Evolutionary conservation across 2,113 vertebrate genomes (phyloP).

Genomic region (Zosterops lateralis): DNA sequence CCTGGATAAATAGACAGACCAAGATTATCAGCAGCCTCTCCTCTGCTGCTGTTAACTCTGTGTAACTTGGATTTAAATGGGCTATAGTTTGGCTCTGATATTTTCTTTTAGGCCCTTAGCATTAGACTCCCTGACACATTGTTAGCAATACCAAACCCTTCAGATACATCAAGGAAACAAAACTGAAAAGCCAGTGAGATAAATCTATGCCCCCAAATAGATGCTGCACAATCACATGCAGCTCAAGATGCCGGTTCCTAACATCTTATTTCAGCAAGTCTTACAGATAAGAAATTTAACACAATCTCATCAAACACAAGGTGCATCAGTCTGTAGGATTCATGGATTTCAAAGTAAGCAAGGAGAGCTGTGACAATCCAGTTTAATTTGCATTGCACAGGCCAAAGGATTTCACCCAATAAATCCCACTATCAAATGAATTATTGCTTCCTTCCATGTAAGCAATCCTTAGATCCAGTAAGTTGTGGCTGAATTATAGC

Average conservation of each 20-base stretch:
- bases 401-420: slow-evolving; percentile 8
- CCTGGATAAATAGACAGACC: rapidly evolving
- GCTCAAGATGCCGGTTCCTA: neutral
- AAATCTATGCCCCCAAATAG: neutral
- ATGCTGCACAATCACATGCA: neutral
- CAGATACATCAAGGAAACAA: neutral
- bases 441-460: slow-evolving; percentile 15
- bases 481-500: slow-evolving; percentile 26
- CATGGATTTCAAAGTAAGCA: neutral
- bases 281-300: neutral
- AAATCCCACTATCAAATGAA: slow-evolving; percentile 1
- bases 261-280: neutral
- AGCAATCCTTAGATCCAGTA: slow-evolving; percentile 35
- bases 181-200: neutral
- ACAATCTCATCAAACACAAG: neutral
- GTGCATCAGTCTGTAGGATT: neutral
- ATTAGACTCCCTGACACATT: neutral
- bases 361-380: neutral
- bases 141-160: neutral
- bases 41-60: neutral
- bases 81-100: neutral
- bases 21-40: neutral
- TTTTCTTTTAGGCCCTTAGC: neutral
- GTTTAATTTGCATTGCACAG: slow-evolving; percentile 16
- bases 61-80: neutral